Percentiles rank a stretch among this genome's conserved stretches.
Conservation (phyloP, 2,797 vertebrate species). For the Nyctalus aviator region DNA sequence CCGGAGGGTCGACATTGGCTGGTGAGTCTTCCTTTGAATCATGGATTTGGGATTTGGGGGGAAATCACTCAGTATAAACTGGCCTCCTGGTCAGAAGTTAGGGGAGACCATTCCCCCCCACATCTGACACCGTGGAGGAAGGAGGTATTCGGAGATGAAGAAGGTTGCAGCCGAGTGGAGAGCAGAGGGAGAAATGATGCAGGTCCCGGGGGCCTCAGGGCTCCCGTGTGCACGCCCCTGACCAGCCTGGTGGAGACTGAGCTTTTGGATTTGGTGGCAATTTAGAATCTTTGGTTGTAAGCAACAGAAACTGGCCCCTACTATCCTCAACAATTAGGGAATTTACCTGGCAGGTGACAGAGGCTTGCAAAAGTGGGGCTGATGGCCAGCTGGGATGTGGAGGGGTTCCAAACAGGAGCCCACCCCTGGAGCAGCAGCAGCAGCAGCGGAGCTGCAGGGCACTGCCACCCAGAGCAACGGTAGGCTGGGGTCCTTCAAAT, state of each 20-base stretch:
- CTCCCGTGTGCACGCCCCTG: not conserved
- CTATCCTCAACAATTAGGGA: not conserved
- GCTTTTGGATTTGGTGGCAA: not conserved
- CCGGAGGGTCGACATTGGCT: not conserved
- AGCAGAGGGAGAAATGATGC: not conserved
- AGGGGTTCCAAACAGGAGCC: not conserved
- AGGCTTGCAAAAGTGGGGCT: not conserved
- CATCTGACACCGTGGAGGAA: not conserved
- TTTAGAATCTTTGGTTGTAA: not conserved
- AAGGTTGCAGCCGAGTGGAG: not conserved
- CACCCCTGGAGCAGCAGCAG: accelerated
- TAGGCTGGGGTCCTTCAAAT: too few relatives aligned
- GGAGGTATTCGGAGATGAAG: not conserved
- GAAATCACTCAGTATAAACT: accelerated
- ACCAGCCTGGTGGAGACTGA: not conserved
- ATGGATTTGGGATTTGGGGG: not conserved
- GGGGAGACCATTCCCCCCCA: not conserved
- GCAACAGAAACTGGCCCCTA: not conserved
- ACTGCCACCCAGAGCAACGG: accelerated
- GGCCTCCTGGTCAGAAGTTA: not conserved
- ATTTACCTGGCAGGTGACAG: not conserved
- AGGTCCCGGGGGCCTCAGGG: not conserved
- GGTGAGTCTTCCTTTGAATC: not conserved
- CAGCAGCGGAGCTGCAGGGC: not conserved
- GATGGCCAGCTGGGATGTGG: not conserved